Conservation (phyloP, 2,113 vertebrate genomes). For the Solea solea region DNA sequence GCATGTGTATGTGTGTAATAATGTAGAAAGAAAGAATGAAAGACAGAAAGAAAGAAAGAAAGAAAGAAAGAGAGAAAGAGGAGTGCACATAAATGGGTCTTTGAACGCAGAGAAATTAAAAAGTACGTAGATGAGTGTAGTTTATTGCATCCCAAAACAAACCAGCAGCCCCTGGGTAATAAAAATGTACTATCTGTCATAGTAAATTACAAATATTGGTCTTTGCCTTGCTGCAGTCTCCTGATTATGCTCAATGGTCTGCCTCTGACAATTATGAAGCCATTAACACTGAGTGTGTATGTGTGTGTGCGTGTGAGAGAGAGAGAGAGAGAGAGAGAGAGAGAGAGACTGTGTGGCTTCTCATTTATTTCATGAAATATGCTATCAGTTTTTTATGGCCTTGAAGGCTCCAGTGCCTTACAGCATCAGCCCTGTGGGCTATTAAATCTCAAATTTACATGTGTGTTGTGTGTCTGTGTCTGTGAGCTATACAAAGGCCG, state of each 20-base stretch:
- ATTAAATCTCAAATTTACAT: conserved; percentile 46
- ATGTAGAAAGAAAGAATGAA: neutral
- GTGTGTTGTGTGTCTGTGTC: conserved; percentile 43
- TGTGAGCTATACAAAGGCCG: conserved; percentile 9
- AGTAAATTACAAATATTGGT: conserved; percentile 75
- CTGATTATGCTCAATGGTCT: conserved; percentile 76
- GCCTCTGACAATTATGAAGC: conserved; percentile 75
- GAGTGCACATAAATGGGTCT: conserved; percentile 12
- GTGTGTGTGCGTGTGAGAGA: conserved; percentile 2
- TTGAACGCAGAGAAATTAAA: conserved; percentile 33
- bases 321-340: conserved; percentile 6
- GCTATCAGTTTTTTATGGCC: conserved; percentile 61
- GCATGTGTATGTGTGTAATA: conserved; percentile 17
- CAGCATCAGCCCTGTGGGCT: conserved; percentile 29
- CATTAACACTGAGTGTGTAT: conserved; percentile 65
- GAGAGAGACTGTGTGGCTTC: conserved; percentile 37
- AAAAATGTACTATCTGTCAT: conserved; percentile 71
- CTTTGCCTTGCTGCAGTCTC: conserved; percentile 72
- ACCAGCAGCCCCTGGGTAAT: conserved; percentile 66
- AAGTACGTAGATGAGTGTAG: conserved; percentile 30
- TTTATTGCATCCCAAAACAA: conserved; percentile 68
- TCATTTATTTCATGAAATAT: conserved; percentile 62
- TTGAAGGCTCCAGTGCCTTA: conserved; percentile 39
- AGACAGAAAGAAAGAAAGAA: conserved; percentile 1
- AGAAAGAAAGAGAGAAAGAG: conserved; percentile 7